Evolutionary conservation across 2,888 invertebrate genomes (phyloP).

Genomic region (Agrochola lychnidis): DNA sequence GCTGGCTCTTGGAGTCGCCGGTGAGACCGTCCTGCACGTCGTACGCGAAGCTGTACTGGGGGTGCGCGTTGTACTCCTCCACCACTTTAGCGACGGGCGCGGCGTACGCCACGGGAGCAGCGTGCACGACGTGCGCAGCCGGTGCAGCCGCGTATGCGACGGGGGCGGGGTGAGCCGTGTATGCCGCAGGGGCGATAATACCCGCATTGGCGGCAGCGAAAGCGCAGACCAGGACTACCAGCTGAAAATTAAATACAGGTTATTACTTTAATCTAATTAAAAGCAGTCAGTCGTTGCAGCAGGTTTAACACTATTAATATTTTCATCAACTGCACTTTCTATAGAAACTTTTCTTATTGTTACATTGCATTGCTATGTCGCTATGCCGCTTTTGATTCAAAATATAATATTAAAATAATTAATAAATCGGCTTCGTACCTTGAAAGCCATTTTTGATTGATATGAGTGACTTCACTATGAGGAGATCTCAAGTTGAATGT

Average conservation of each 20-base stretch:
- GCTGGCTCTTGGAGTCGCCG: conserved; percentile 88
- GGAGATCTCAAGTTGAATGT: conserved; percentile 85
- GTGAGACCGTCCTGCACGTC: conserved; percentile 82
- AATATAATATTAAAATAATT: neutral
- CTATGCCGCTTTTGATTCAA: neutral
- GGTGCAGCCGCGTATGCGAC: conserved; percentile 64
- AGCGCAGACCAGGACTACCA: conserved; percentile 81
- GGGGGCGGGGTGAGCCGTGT: conserved; percentile 75
- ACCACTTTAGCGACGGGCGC: conserved; percentile 72
- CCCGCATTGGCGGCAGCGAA: conserved; percentile 82
- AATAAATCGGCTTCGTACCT: conserved; percentile 73
- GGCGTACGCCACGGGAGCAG: conserved; percentile 39
- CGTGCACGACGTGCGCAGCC: conserved; percentile 57
- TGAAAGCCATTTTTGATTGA: conserved; percentile 83
- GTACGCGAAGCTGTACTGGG: conserved; percentile 85
- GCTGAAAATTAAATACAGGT: conserved; percentile 68
- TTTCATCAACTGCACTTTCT: neutral
- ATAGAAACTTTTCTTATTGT: neutral
- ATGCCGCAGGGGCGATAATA: conserved; percentile 75
- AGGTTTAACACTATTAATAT: neutral
- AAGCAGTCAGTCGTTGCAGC: neutral
- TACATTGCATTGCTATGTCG: neutral
- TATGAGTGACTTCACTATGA: conserved; percentile 80
- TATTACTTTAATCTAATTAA: neutral
- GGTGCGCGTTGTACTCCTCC: conserved; percentile 76